Percentiles rank a stretch among this genome's conserved stretches.
These are phyloP conservation scores for Octomys mimax DNA, from an alignment of 2,797 vertebrate genomes.

Conservation along the genomic window DNA sequence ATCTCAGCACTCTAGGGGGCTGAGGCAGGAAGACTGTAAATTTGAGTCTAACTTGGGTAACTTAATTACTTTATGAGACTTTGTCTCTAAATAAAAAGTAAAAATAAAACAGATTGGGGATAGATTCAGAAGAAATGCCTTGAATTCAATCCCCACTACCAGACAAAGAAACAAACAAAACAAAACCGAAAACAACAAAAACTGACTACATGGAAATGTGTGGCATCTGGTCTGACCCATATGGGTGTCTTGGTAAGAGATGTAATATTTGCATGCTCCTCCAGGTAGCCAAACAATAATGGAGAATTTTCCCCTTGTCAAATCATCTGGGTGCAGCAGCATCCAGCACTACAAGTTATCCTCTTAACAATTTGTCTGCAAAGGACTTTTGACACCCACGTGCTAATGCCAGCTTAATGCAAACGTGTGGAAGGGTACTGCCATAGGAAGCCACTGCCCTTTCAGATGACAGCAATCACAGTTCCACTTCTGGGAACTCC, in stretches of 20 bases:
- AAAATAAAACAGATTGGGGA: neutral
- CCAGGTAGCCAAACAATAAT: neutral
- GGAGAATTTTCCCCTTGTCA: neutral
- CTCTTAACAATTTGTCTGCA: neutral
- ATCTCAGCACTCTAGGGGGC: neutral
- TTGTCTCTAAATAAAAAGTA: neutral
- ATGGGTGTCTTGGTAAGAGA: neutral
- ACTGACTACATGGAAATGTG: neutral
- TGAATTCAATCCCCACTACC: neutral
- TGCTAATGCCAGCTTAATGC: constrained; percentile 49
- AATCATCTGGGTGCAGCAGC: neutral
- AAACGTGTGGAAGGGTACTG: constrained; percentile 58
- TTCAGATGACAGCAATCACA: constrained; percentile 72
- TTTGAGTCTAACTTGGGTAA: neutral
- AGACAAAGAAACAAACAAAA: neutral
- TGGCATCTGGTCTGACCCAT: neutral
- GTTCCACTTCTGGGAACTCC: constrained; percentile 71
- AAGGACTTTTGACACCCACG: constrained; percentile 61
- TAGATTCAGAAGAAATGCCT: neutral
- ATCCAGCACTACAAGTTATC: neutral
- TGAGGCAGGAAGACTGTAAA: neutral
- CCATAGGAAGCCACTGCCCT: constrained; percentile 67
- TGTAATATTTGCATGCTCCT: neutral
- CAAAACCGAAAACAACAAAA: neutral
- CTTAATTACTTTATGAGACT: neutral